These are phyloP conservation scores for Bothrops alternatus DNA, from an alignment of 2,797 vertebrate species.

Conservation along the genomic window DNA sequence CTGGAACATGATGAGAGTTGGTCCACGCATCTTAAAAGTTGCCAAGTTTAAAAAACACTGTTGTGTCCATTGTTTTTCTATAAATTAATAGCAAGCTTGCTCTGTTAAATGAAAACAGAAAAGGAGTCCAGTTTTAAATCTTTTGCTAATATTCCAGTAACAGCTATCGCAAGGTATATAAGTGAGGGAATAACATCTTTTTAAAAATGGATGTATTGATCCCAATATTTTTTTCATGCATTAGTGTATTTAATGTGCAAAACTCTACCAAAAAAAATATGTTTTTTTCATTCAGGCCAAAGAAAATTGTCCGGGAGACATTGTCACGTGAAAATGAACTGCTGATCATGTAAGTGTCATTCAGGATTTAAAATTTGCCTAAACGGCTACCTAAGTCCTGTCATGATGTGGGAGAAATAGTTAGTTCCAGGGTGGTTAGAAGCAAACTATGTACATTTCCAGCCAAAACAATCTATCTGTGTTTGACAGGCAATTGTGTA, in stretches of 20 bases:
- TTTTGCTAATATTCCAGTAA: background rate
- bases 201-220: background rate
- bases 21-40: background rate
- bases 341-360: background rate
- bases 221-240: background rate
- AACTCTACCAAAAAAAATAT: background rate
- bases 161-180: background rate
- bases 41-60: background rate
- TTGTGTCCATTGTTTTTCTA: background rate
- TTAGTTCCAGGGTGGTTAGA: background rate
- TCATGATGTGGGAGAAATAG: background rate
- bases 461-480: background rate
- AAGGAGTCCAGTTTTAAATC: background rate
- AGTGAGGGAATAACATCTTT: background rate
- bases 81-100: background rate
- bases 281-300: no score
- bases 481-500: background rate
- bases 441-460: background rate
- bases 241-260: background rate
- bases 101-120: background rate
- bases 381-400: background rate
- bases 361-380: background rate
- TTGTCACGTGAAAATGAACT: background rate
- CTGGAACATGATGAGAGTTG: background rate
- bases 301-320: background rate